Percentiles rank a stretch among this genome's conserved stretches.
These are phyloP conservation scores for Metacarcinus magister DNA, from an alignment of 2,888 invertebrate species.

Conservation along the genomic window DNA sequence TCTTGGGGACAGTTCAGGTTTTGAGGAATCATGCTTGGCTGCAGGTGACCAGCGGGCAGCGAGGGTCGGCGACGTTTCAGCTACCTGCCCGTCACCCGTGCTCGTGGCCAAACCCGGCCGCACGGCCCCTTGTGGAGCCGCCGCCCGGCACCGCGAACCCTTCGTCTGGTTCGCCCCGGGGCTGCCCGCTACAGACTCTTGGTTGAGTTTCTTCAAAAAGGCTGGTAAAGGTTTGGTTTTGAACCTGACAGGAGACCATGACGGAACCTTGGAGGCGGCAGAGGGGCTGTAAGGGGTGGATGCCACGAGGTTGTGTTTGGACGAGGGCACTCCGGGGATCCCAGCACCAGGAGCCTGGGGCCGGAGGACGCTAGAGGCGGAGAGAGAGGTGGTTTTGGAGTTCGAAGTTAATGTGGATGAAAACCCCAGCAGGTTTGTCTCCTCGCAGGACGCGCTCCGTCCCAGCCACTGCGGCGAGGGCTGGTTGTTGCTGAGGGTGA, in stretches of 20 bases:
- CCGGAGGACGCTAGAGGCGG: constrained; percentile 64
- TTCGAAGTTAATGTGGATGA: constrained; percentile 46
- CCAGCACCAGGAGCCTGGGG: not conserved
- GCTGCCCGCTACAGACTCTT: not conserved
- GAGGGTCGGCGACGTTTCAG: constrained; percentile 53
- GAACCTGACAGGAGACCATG: constrained; percentile 70
- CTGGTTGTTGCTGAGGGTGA: constrained; percentile 71
- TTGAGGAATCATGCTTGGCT: not conserved
- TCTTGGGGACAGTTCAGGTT: not conserved
- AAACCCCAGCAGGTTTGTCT: constrained; percentile 63
- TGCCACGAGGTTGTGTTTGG: constrained; percentile 53
- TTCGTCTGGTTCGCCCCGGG: not conserved
- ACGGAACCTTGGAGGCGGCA: not conserved
- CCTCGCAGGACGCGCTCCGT: constrained; percentile 65
- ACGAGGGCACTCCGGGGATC: not conserved
- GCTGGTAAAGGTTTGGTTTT: constrained; percentile 63
- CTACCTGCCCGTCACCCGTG: not conserved
- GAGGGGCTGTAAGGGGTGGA: constrained; percentile 66
- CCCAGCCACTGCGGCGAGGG: constrained; percentile 62
- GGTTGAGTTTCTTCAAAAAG: not conserved
- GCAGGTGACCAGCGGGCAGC: constrained; percentile 50
- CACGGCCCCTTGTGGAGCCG: not conserved
- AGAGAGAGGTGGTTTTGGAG: constrained; percentile 63
- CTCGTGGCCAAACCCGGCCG: not conserved
- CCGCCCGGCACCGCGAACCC: not conserved